A percentile compares a stretch with the other conserved stretches of the same genome.
phyloP scores from a whole-genome alignment of 2,797 vertebrate species.

The Epinephelus coioides region DNA sequence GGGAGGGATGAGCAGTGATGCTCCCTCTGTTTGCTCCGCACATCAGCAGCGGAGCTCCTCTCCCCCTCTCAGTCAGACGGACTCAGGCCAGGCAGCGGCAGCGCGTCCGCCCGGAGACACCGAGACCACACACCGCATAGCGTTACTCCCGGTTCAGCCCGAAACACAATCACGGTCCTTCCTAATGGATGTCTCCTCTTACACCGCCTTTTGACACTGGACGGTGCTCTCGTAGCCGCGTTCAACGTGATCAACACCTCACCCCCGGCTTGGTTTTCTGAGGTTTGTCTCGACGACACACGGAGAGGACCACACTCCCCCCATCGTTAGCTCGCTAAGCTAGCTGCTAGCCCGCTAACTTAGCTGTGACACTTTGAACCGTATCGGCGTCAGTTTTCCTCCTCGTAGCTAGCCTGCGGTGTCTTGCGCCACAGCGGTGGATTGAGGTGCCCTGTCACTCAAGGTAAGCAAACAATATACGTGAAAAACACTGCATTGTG shows the following conservation, averaged over 20 bases:
- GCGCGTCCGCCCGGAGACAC: conserved; percentile 66
- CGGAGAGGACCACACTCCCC: conserved; percentile 60
- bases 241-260: conserved; percentile 15
- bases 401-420: conserved; percentile 57
- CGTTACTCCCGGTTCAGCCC: conserved; percentile 31
- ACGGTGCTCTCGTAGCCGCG: conserved; percentile 7
- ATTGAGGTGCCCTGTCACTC: conserved; percentile 48
- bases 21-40: conserved; percentile 62
- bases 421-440: conserved; percentile 49
- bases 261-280: conserved; percentile 10
- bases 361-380: conserved; percentile 71
- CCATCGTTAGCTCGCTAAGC: conserved; percentile 77
- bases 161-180: conserved; percentile 1
- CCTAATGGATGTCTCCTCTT: conserved; percentile 57
- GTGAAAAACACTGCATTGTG: not conserved
- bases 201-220: conserved; percentile 31
- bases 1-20: conserved; percentile 79
- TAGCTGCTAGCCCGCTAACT: conserved; percentile 80
- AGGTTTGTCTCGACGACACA: conserved; percentile 68
- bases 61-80: conserved; percentile 36
- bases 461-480: conserved; percentile 64
- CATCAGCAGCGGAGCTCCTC: conserved; percentile 70
- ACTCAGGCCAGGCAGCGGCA: conserved; percentile 60
- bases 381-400: conserved; percentile 56
- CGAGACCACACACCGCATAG: conserved; percentile 44